Base-by-base conservation (phyloP, 2,113 vertebrate species). In the Struthidea cinerea region DNA sequence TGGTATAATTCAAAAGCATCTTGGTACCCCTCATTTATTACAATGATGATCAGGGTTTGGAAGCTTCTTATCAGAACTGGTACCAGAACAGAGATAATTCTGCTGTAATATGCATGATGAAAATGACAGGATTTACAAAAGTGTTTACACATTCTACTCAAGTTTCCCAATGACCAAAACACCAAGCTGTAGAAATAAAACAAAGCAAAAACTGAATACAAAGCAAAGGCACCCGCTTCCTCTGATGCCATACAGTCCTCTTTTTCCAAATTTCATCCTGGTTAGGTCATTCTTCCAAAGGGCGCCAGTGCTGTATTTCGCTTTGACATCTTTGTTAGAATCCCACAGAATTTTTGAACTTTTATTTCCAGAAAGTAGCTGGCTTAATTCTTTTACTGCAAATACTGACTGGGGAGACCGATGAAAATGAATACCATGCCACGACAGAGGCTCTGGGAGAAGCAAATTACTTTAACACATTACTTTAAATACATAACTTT, bases 281-380 rank as follows among this genome's bases (percentile, higher is more conserved):
- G 73, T 26, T 70, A 77, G 20, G 37, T 85, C 69, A 32, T 8
- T 16, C 50, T 78, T 52, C 53, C 24, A 32, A 71, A 61, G 50
- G 16, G 33, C 15, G 39, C 30, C 26, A n/a, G 63, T 21, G 32
- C 33, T 37, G 22, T 16, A 87, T 97, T 96, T 98, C 1, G 0
- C 96, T 97, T 52, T 12, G 8, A 33, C 19, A 67, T 46, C 70
- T 97, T 96, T 96, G 96, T 97, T 64, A 91, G 42, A 96, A 96
- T 97, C 96, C 93, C 83, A 59, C 97, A 96, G 96, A 97, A 96
- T 97, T 98, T 98, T 98, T 98, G 96, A 98, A 98, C 98, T 98
- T 98, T 97, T 96, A 98, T 96, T 98, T 98, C 97, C 95, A 97
- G 97, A 93, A 70, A 96, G 97, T 97, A 97, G 96, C 96, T 97